Evolutionary conservation across 2,797 vertebrate species (phyloP).

Genomic region (Xenopus petersii): DNA sequence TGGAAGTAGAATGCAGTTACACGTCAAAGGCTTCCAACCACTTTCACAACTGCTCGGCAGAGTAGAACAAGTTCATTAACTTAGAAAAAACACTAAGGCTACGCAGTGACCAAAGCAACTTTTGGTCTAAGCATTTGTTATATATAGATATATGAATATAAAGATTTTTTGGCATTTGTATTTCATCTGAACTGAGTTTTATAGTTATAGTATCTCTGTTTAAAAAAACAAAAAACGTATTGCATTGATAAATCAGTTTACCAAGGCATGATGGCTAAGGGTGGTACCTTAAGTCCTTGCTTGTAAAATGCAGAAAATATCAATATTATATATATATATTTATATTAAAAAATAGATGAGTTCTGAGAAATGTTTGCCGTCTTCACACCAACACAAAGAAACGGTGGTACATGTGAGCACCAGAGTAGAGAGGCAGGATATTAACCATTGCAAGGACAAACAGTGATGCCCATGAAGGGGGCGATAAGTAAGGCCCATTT

Average conservation of each 20-base stretch:
- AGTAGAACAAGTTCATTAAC: conserved; percentile 52
- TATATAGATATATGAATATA: conserved; percentile 17
- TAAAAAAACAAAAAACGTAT: conserved; percentile 53
- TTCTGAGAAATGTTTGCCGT: conserved; percentile 16
- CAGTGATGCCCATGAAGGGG: too few relatives aligned
- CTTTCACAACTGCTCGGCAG: conserved; percentile 54
- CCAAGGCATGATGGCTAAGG: conserved; percentile 82
- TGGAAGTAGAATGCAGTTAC: not conserved
- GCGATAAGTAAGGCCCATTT: not conserved
- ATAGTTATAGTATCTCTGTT: conserved; percentile 70
- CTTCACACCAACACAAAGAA: conserved; percentile 9
- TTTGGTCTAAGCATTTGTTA: conserved; percentile 67
- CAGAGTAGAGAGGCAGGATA: not conserved
- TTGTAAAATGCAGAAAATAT: conserved; percentile 20
- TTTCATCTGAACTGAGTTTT: conserved; percentile 56
- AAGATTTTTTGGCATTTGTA: conserved; percentile 62
- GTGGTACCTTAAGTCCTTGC: conserved; percentile 57
- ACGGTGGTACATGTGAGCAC: not conserved
- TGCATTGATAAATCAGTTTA: conserved; percentile 74
- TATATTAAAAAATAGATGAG: conserved; percentile 22
- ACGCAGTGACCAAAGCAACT: conserved; percentile 61
- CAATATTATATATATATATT: conserved; percentile 27
- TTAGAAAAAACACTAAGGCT: conserved; percentile 62
- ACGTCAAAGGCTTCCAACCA: conserved; percentile 21
- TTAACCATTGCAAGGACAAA: not conserved